phyloP scores from a whole-genome alignment of 2,113 vertebrate species.

The Phyllopteryx taeniolatus region DNA sequence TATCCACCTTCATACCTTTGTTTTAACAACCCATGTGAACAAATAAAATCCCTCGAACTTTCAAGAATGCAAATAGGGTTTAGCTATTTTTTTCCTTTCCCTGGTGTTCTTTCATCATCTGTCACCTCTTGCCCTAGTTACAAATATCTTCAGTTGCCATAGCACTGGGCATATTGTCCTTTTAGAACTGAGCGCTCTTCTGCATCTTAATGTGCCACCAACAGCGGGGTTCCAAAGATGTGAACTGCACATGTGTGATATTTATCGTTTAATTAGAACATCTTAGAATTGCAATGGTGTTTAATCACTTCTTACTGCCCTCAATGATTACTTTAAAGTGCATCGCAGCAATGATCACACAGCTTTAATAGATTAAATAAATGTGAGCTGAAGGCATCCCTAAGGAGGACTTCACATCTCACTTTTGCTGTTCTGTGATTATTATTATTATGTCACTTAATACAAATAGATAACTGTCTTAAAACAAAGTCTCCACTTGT shows the following conservation, averaged over 20 bases:
- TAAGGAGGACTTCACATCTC: constrained; percentile 28
- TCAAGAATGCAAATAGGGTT: constrained; percentile 57
- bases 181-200: constrained; percentile 48
- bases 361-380: constrained; percentile 36
- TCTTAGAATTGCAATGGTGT: not conserved
- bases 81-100: constrained; percentile 29
- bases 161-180: constrained; percentile 60
- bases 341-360: constrained; percentile 11
- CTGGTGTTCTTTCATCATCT: constrained; percentile 56
- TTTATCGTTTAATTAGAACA: constrained; percentile 23
- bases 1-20: not conserved
- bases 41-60: constrained; percentile 39
- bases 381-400: constrained; percentile 27
- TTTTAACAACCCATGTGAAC: not conserved
- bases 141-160: constrained; percentile 63
- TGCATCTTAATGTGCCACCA: constrained; percentile 40
- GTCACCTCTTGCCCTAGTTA: constrained; percentile 62
- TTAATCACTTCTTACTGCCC: constrained; percentile 11
- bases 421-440: constrained; percentile 43
- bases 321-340: constrained; percentile 10
- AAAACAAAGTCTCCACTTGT: constrained; percentile 6
- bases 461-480: constrained; percentile 30
- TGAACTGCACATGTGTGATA: not conserved
- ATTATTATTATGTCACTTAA: constrained; percentile 35
- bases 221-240: constrained; percentile 21